Evolutionary conservation across 2,797 vertebrate genomes (phyloP).

Genomic region (Arctocebus calabarensis): DNA sequence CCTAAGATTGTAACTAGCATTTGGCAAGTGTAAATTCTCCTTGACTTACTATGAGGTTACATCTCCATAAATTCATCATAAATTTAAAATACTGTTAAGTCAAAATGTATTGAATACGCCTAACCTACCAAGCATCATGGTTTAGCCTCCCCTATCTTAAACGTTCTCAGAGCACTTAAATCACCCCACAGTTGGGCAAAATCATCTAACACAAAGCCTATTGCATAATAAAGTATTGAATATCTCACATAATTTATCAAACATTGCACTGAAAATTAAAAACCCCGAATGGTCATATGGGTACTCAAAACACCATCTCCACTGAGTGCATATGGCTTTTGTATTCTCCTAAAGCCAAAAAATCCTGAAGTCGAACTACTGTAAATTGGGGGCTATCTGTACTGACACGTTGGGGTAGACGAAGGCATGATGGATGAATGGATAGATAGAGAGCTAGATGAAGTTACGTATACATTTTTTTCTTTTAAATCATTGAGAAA

Average conservation of each 20-base stretch:
- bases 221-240: background rate
- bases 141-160: background rate
- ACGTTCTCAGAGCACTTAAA: background rate
- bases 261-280: background rate
- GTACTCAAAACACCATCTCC: background rate
- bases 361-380: background rate
- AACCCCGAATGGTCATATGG: background rate
- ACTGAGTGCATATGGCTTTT: background rate
- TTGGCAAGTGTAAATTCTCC: background rate
- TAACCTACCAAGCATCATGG: background rate
- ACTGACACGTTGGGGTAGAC: background rate
- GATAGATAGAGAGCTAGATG: background rate
- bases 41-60: background rate
- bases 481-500: slow-evolving; percentile 1
- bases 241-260: background rate
- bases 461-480: slow-evolving; percentile 25
- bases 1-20: background rate
- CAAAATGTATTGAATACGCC: background rate
- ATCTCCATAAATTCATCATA: background rate
- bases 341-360: background rate
- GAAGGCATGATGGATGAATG: background rate
- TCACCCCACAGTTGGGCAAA: background rate
- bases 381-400: no score
- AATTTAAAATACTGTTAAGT: background rate
- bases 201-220: background rate